Evolutionary conservation across 1,140 invertebrate genomes (phyloP), one percentile per base, ranked within the genome.

Genomic region (Drosophila sp.): DNA sequence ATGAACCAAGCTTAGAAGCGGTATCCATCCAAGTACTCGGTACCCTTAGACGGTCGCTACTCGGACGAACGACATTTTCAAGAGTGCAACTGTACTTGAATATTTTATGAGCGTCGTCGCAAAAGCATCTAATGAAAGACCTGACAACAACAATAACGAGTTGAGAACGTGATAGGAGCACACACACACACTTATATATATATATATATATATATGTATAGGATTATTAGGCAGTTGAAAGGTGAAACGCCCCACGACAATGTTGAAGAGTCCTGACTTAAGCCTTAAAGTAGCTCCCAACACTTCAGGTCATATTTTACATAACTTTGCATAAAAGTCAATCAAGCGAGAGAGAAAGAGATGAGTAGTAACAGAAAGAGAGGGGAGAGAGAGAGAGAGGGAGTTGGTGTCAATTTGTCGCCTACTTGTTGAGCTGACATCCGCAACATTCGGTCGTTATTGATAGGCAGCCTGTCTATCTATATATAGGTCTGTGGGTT

Each of bases 11-110:
- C 78, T 77, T 54, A 76, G 75, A 74, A 59, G 53, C 27, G n/a
- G 43, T 59, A 36, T 36, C 32, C 58, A 45, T 4, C 27, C 27
- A 2, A 27, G 13, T 13, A 46, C 21, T 46, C 3, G 27, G 25
- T 13, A 50, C 46, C 36, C 36, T 50, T 50, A 18, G 7, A 9
- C 16, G 8, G 27, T 40, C 16, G 6, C 36, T 27, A 14, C 43
- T 58, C 11, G 38, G 21, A 25, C 48, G 38, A 21, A 25, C 48
- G 56, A 53, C 70, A 59, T 63, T 48, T 65, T 83, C 34, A 80
- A 83, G 80, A 83, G 80, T 84, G 80, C 67, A 83, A 76, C 83
- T 80, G 80, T 70, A 84, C 80, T 80, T 84, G 80, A 84, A 84
- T 84, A 84, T 84, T 84, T 86, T 72, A 84, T 84, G 77, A 84